Percentiles rank a stretch among this genome's conserved stretches.
phyloP scores from a whole-genome alignment of 37 sponge, comb jelly and placozoan species.

The Amphimedon queenslandica region DNA sequence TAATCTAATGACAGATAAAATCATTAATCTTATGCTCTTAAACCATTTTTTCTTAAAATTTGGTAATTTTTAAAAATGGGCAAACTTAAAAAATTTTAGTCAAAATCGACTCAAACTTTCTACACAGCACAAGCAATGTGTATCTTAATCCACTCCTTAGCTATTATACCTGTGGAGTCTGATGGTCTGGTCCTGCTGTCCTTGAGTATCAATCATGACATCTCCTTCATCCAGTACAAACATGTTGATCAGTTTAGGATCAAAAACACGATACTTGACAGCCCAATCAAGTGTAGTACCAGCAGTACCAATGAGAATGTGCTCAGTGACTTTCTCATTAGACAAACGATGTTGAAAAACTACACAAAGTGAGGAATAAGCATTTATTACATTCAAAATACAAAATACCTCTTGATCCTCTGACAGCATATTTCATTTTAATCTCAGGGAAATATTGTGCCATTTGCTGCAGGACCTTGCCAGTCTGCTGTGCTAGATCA shows the following conservation, averaged over 20 bases:
- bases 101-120: too few relatives aligned
- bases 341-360: slow-evolving; percentile 9
- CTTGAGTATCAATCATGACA: slow-evolving; percentile 90
- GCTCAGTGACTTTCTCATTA: slow-evolving; percentile 33
- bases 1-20: slow-evolving; percentile 15
- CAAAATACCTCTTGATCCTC: slow-evolving; percentile 56
- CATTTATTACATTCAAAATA: too few relatives aligned
- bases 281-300: slow-evolving; percentile 90
- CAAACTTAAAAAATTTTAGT: too few relatives aligned
- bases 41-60: too few relatives aligned
- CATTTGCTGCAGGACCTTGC: slow-evolving; percentile 76
- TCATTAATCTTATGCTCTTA: too few relatives aligned
- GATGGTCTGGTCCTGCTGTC: too few relatives aligned
- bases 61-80: too few relatives aligned
- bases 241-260: too few relatives aligned
- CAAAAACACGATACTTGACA: slow-evolving; percentile 61
- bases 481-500: too few relatives aligned
- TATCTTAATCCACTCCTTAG: slow-evolving; percentile 84
- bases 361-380: too few relatives aligned
- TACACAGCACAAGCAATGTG: too few relatives aligned
- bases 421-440: slow-evolving; percentile 65
- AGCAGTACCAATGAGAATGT: slow-evolving; percentile 88
- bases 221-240: slow-evolving; percentile 98
- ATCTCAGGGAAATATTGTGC: slow-evolving; percentile 59
- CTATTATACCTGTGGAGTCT: slow-evolving; percentile 82